phyloP scores from a whole-genome alignment of 2,888 invertebrate genomes.

The Kuschelorhynchus macadamiae region DNA sequence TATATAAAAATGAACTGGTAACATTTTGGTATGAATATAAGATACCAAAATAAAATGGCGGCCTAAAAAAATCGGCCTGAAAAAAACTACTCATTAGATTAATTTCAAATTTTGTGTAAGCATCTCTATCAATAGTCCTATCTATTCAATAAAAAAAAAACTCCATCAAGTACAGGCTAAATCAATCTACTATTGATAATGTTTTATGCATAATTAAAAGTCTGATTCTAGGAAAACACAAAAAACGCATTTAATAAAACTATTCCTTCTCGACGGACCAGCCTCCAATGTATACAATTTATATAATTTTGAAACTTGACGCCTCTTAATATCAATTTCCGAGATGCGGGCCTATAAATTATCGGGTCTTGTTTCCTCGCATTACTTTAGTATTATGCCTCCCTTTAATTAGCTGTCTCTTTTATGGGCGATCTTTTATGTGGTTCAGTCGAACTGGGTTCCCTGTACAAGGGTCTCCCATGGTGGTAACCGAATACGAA shows the following conservation, averaged over 20 bases:
- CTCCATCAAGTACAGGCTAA: too few relatives aligned
- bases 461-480: constrained; percentile 25
- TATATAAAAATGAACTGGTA: too few relatives aligned
- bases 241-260: neutral
- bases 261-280: neutral
- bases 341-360: constrained; percentile 50
- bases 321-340: constrained; percentile 45
- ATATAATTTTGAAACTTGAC: constrained; percentile 41
- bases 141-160: too few relatives aligned
- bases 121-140: too few relatives aligned
- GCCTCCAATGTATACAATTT: constrained; percentile 17
- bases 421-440: constrained; percentile 55
- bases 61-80: too few relatives aligned
- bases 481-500: constrained; percentile 20
- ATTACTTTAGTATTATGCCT: constrained; percentile 48
- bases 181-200: too few relatives aligned
- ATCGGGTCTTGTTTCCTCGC: constrained; percentile 36
- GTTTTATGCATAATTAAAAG: too few relatives aligned
- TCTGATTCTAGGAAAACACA: neutral
- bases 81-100: too few relatives aligned
- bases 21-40: too few relatives aligned
- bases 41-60: too few relatives aligned
- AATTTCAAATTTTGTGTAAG: too few relatives aligned
- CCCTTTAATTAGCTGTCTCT: constrained; percentile 57
- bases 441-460: constrained; percentile 30